These are phyloP conservation scores for Drosophila parvula DNA, from an alignment of 1,140 invertebrate genomes.

Conservation along the genomic window DNA sequence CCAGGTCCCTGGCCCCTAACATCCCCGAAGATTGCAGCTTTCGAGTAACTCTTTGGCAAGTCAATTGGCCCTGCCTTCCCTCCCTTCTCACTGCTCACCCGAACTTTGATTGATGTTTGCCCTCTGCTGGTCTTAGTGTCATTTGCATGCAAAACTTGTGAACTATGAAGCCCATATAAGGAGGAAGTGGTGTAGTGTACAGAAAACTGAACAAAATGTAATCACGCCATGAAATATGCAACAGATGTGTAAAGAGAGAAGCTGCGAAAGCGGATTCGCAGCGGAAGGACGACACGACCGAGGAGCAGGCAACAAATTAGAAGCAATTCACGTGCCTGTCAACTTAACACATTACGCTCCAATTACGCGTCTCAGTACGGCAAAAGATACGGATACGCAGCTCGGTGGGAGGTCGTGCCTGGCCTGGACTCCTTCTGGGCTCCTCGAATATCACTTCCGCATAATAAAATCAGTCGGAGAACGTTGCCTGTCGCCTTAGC, in stretches of 20 bases:
- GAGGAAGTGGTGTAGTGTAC: background rate
- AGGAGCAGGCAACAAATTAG: conserved; percentile 68
- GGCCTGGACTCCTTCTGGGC: conserved; percentile 10
- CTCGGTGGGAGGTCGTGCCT: background rate
- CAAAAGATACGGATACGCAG: conserved; percentile 1
- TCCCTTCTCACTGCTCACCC: background rate
- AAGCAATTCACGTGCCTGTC: conserved; percentile 74
- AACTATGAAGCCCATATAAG: conserved; percentile 17
- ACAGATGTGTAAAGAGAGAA: conserved; percentile 47
- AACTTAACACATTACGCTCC: conserved; percentile 81
- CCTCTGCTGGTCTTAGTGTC: conserved; percentile 25
- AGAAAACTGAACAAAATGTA: conserved; percentile 52
- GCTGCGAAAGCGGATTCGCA: conserved; percentile 14
- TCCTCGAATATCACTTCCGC: conserved; percentile 62
- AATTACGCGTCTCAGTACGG: conserved; percentile 58
- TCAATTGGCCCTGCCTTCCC: conserved; percentile 13
- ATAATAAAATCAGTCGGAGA: conserved; percentile 68
- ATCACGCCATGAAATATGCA: conserved; percentile 77
- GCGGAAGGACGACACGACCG: conserved; percentile 7
- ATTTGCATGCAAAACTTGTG: conserved; percentile 62
- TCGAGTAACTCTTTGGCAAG: conserved; percentile 24
- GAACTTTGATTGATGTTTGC: conserved; percentile 59
- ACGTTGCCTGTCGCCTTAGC: conserved; percentile 49
- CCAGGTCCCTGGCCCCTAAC: background rate
- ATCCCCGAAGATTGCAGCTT: conserved; percentile 21